These are phyloP conservation scores for Trachymyrmex cornetzi DNA, from an alignment of 1,140 invertebrate species.

Conservation along the genomic window DNA sequence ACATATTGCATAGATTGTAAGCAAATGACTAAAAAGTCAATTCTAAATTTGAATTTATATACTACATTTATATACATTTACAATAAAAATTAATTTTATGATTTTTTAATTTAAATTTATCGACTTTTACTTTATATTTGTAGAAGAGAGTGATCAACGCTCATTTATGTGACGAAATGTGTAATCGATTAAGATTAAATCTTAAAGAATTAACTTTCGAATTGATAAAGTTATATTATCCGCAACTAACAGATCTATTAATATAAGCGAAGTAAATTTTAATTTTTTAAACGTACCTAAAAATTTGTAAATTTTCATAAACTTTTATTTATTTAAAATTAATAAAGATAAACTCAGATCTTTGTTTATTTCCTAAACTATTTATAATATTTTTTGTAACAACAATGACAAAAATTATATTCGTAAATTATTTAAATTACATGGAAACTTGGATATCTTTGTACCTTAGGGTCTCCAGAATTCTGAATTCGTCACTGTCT, in stretches of 20 bases:
- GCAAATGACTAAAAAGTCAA: background rate
- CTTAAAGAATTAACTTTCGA: background rate
- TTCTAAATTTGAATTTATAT: background rate
- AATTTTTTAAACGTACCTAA: background rate
- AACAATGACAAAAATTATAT: conserved; percentile 1
- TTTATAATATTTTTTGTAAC: background rate
- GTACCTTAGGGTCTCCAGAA: conserved; percentile 26
- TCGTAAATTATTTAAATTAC: conserved; percentile 5
- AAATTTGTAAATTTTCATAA: too few species aligned
- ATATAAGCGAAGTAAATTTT: background rate
- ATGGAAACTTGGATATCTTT: background rate
- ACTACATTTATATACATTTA: background rate
- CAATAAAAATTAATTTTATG: conserved; percentile 1
- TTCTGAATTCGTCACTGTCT: conserved; percentile 43
- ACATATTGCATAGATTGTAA: background rate
- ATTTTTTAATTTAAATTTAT: background rate
- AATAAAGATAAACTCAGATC: background rate
- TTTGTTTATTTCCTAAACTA: background rate
- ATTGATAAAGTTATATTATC: background rate
- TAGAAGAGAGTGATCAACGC: background rate
- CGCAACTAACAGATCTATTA: background rate
- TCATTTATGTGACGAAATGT: background rate
- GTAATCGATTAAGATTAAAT: background rate
- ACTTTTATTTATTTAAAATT: background rate
- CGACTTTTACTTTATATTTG: conserved; percentile 1